Base-by-base conservation (phyloP, 2,797 vertebrate genomes). In the Coranthus polyacanthus region DNA sequence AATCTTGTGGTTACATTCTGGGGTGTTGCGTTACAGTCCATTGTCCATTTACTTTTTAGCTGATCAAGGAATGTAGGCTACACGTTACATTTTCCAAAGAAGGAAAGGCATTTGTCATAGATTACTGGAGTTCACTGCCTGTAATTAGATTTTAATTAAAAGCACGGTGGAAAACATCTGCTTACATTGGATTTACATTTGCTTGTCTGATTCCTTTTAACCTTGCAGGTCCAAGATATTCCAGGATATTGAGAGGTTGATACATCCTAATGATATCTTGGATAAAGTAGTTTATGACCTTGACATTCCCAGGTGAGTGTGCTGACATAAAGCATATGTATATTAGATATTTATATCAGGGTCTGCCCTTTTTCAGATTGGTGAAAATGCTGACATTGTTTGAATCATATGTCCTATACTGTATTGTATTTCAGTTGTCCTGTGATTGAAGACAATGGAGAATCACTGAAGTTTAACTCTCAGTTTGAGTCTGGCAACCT, bases 401-500 rank as follows among this genome's bases (percentile, higher is more conserved):
- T 1, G 4, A 64, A 22, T 67, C 55, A 32, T 10, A 15, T 12
- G 6, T 16, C 12, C 13, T 16, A n/a, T 2, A 70, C 41, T 13
- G 46, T 45, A 36, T 81, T 87, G 61, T 85, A 64, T 86, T 89
- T 39, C 68, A 99, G 97, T 85, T 96, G 76, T 62, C 86, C 90
- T n/a, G 62, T 95, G 63, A 92, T 94, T 72, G 95, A 97, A 79
- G 96, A 98, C 57, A 93, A 94, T 39, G 93, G 93, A 21, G 96
- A 97, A 78, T 88, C 96, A 55, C 92, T 99, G 85, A 99, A 96
- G 89, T 99, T 99, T 92, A 98, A 98, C 89, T 99, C 97, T 29
- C 96, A 95, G 90, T 99, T 99, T 92, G 98, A 99, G 89, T 99
- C 96, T 71, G 98, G 98, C 65, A 99, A 99, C 87, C 91, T 99